Percentiles rank a stretch among this genome's conserved stretches.
Conservation (phyloP, 2,888 invertebrate genomes). For the Melipona beecheii region DNA sequence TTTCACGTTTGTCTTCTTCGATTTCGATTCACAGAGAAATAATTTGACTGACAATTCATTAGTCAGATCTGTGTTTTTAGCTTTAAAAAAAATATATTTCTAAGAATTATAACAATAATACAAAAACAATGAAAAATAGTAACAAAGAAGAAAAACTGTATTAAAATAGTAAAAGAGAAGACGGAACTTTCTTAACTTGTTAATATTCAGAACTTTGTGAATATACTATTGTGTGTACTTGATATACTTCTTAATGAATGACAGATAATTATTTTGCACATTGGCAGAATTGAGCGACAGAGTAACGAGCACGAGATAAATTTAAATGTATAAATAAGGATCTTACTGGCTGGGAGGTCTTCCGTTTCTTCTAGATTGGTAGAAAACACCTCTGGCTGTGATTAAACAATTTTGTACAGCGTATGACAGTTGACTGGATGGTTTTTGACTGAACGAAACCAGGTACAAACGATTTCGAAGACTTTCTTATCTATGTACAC, state of each 20-base stretch:
- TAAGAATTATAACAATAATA: not conserved
- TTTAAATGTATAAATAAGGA: not conserved
- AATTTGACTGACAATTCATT: not conserved
- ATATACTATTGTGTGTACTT: not conserved
- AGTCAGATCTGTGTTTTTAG: too few relatives aligned
- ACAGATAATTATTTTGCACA: not conserved
- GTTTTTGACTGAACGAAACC: constrained; percentile 62
- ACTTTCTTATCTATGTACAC: constrained; percentile 66
- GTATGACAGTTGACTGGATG: constrained; percentile 47
- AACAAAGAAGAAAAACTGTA: too few relatives aligned
- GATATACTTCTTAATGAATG: not conserved
- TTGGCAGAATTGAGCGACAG: not conserved
- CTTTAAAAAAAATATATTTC: not conserved
- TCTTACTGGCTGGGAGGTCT: constrained; percentile 16
- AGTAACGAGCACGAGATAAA: not conserved
- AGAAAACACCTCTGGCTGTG: not conserved
- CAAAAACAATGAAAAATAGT: too few relatives aligned
- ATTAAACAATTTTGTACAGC: constrained; percentile 25
- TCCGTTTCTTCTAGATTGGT: not conserved
- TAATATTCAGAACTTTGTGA: not conserved
- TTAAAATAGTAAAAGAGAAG: not conserved
- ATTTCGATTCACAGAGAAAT: too few relatives aligned
- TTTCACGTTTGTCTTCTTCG: not conserved
- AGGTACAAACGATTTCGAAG: constrained; percentile 58
- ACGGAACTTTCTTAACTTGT: not conserved